A percentile compares a stretch with the other conserved stretches of the same genome.
Evolutionary conservation across 2,797 vertebrate species (phyloP).

Genomic region (Sebastes matsubarae): DNA sequence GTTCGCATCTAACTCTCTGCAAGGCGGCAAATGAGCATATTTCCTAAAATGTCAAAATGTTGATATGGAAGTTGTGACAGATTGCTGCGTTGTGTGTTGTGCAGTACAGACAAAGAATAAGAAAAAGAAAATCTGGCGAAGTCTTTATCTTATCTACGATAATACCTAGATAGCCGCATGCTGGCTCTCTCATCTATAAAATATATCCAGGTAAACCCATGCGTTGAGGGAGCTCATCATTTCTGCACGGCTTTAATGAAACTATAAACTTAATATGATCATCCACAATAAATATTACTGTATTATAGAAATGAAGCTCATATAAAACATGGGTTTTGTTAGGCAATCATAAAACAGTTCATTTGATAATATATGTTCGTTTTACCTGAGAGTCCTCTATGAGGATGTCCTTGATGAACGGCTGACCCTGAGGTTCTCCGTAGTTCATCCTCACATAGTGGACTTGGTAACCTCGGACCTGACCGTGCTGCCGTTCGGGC

Average conservation of each 20-base stretch:
- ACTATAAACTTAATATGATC: not conserved
- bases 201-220: not conserved
- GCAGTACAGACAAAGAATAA: not conserved
- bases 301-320: not conserved
- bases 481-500: slow-evolving; percentile 92
- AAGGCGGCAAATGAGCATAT: not conserved
- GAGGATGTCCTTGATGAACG: slow-evolving; percentile 94
- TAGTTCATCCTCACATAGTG: slow-evolving; percentile 94
- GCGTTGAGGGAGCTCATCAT: not conserved
- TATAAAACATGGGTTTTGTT: not conserved
- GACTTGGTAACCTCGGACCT: slow-evolving; percentile 96
- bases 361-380: not conserved
- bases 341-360: not conserved
- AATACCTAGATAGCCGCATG: not conserved
- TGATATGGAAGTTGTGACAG: not conserved
- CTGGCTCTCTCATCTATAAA: not conserved
- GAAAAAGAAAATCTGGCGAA: not conserved
- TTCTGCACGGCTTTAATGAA: not conserved
- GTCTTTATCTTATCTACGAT: not conserved
- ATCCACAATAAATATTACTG: not conserved
- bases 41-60: not conserved
- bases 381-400: slow-evolving; percentile 94
- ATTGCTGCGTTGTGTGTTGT: not conserved
- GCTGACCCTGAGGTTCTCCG: slow-evolving; percentile 91
- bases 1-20: not conserved